phyloP scores from a whole-genome alignment of 2,888 invertebrate genomes.

The Erynnis tages region DNA sequence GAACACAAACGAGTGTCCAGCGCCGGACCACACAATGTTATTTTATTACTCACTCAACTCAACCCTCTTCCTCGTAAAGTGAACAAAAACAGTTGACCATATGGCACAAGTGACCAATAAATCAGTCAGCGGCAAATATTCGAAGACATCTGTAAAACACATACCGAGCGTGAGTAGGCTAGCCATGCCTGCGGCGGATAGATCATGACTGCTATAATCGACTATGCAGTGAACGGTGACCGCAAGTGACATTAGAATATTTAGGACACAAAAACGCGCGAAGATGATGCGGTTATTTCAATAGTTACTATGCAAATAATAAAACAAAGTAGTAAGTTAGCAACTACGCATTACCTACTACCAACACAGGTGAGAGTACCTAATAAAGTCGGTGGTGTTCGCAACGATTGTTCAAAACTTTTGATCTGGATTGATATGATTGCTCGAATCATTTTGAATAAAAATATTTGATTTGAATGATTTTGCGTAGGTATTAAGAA shows the following conservation, averaged over 20 bases:
- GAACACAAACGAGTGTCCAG: neutral
- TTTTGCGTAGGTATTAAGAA: too few species aligned
- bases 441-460: too few species aligned
- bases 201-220: neutral
- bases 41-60: slow-evolving; percentile 31
- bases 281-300: neutral
- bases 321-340: neutral
- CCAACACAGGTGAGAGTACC: too few species aligned
- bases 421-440: too few species aligned
- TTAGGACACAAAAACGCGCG: neutral
- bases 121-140: slow-evolving; percentile 50
- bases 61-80: slow-evolving; percentile 46
- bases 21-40: slow-evolving; percentile 40
- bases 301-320: neutral
- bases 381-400: too few species aligned
- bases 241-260: neutral
- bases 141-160: slow-evolving; percentile 60
- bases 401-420: too few species aligned
- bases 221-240: neutral
- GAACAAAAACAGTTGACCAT: slow-evolving; percentile 40
- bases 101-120: slow-evolving; percentile 48
- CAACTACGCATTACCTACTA: too few species aligned
- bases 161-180: slow-evolving; percentile 31
- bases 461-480: too few species aligned
- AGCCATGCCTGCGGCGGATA: slow-evolving; percentile 6